Percentiles rank a stretch among this genome's conserved stretches.
Conservation (phyloP, 2,113 vertebrate genomes). For the Lophius piscatorius region DNA sequence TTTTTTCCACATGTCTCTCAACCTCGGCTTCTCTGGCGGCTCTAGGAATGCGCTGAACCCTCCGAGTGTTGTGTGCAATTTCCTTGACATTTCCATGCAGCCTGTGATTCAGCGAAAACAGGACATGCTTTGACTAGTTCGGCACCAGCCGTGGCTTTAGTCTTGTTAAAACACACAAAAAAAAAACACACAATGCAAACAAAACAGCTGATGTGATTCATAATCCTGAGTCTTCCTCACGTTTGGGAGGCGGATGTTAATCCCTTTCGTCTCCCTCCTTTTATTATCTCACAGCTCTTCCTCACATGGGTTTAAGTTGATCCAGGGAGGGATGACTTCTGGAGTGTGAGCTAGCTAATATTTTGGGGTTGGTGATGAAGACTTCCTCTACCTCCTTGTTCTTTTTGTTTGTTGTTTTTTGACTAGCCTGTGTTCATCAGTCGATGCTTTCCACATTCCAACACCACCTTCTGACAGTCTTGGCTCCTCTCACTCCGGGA, state of each 20-base stretch:
- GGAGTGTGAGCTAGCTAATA: constrained; percentile 32
- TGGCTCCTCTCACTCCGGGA: constrained; percentile 18
- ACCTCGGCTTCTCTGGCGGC: constrained; percentile 44
- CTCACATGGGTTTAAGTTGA: constrained; percentile 16
- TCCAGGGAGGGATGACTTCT: constrained; percentile 25
- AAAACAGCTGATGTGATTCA: constrained; percentile 49
- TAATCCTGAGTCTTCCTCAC: constrained; percentile 55
- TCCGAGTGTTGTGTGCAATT: constrained; percentile 54
- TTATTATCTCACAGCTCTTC: constrained; percentile 20
- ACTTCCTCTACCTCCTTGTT: constrained; percentile 69
- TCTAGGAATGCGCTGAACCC: constrained; percentile 63
- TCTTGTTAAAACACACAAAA: constrained; percentile 63
- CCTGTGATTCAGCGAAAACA: constrained; percentile 71
- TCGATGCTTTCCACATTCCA: constrained; percentile 23
- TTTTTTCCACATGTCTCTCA: constrained; percentile 50
- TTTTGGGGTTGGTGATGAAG: constrained; percentile 52
- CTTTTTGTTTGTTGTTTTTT: constrained; percentile 44
- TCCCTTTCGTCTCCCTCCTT: constrained; percentile 7
- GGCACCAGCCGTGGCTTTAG: constrained; percentile 55
- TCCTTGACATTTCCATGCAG: constrained; percentile 65
- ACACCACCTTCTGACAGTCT: constrained; percentile 19
- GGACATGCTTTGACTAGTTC: constrained; percentile 76
- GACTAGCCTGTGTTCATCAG: constrained; percentile 16
- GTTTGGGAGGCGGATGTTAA: constrained; percentile 39
- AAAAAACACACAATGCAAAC: constrained; percentile 24